Base-by-base conservation (phyloP, 2,797 vertebrate species). In the Prunella strophiata region DNA sequence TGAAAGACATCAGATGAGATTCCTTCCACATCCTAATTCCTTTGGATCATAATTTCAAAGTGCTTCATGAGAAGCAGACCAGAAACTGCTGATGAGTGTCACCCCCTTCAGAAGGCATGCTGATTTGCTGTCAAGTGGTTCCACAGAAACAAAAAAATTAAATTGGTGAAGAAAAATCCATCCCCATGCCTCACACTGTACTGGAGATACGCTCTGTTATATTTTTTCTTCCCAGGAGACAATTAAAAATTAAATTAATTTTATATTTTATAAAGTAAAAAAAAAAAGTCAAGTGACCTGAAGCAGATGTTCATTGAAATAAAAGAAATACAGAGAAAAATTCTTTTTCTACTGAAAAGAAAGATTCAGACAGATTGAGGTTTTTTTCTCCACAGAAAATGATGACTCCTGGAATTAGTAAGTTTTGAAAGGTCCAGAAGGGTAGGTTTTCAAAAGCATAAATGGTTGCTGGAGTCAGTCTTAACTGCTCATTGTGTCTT, bases 21-120 rank as follows among this genome's bases (percentile, higher is more conserved):
- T 62, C 55, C 59, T 79, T 84, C 57, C 12, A 43, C 32, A 12
- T 72, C 36, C 38, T 71, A 9, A 38, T 75, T 90, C 27, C 30
- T 89, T 70, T 87, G 67, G 59, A 66, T 89, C 19, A 11, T 72
- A 21, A 26, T 89, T 94, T 94, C 47, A n/a, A 93, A 86, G 29
- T 57, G 50, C 29, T 74, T 25, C 34, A 20, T 61, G 59, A 66
- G 27, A 78, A 65, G 58, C 30, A 79, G 74, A 38, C 11, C 79
- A 81, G 70, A 80, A 93, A 43, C 51, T 72, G 30, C 19, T 86
- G 58, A 13, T 11, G n/a, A 83, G 47, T 89, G 47, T 81, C 70
- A 82, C 19, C 11, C 13, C 15, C 11, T 74, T 57, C n/a, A 51
- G 61, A 40, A 75, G 47, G 22, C 19, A 54, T 43, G 42, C 43